These are phyloP conservation scores for Mimas tiliae DNA, from an alignment of 2,888 invertebrate species.

Conservation along the genomic window DNA sequence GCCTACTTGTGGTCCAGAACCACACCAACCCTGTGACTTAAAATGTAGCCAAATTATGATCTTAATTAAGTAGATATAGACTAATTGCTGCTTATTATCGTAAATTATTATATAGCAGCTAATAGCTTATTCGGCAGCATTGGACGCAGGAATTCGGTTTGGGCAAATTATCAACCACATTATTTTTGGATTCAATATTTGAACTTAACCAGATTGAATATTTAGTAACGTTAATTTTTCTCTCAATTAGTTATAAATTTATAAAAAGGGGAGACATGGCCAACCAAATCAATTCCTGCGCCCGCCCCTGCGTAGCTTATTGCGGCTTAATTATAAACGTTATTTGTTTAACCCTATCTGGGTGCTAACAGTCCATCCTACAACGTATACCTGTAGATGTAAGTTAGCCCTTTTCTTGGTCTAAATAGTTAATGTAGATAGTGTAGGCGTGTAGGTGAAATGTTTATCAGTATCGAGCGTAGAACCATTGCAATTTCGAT, in stretches of 20 bases:
- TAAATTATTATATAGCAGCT: slow-evolving; percentile 5
- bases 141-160: not conserved
- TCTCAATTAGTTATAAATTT: too few relatives aligned
- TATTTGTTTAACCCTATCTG: slow-evolving; percentile 7
- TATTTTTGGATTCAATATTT: too few relatives aligned
- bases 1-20: not conserved
- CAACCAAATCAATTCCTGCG: not conserved
- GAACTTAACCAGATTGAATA: too few relatives aligned
- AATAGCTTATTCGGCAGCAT: not conserved
- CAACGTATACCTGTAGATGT: slow-evolving; percentile 28
- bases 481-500: not conserved
- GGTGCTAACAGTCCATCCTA: slow-evolving; percentile 29
- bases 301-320: slow-evolving; percentile 1
- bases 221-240: too few relatives aligned
- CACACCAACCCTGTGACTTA: not conserved
- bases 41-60: not conserved
- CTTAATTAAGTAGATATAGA: slow-evolving; percentile 6
- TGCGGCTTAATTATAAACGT: slow-evolving; percentile 7
- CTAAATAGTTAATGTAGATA: slow-evolving; percentile 15
- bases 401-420: slow-evolving; percentile 20
- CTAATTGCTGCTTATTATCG: slow-evolving; percentile 8
- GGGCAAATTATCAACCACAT: not conserved
- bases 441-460: not conserved
- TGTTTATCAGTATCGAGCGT: slow-evolving; percentile 1
- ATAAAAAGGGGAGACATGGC: too few relatives aligned